Base-by-base conservation (phyloP, 2,888 invertebrate species). In the Ceraclea dissimilis region DNA sequence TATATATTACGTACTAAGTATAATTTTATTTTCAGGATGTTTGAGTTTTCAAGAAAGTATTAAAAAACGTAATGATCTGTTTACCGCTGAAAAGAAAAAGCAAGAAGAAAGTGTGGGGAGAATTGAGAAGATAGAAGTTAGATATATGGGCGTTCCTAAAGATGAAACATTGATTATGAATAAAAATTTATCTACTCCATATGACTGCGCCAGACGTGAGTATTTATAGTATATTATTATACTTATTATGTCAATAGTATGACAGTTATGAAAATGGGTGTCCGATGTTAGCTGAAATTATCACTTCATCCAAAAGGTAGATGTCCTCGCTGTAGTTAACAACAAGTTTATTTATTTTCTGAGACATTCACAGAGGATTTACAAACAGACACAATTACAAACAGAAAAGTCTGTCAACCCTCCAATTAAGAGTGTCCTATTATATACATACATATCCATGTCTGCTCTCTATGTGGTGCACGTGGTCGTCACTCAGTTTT, bases 51-150 rank as follows among this genome's bases (percentile, higher is more conserved):
- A 74, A 52, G 82, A 80, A 56, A 76, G 77, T 13, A 71, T 75
- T 52, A 74, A 77, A 53, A 74, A 80, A 21, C 83, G 85, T 54
- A 83, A 83, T 70, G 79, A 84, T 51, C 67, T 96, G 13, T 97
- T 95, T 68, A 75, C 82, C 2, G 69, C 83, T 44, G 96, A 97
- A 69, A 82, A 84, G 66, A 16, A 39, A 39, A 81, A 83, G 61
- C 79, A 87, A 0, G 68, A 72, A 47, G 81, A 84, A 31, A 74
- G 79, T 13, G 78, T 96, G 10, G 92, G 93, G 0, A 79, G 96
- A 66, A 79, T 97, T 58, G 93, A 96, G 67, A 97, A 97, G 76
- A 93, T 97, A 54, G 83, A 90, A 71, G 88, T 97, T 0, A 80
- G 83, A 58, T 91, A 89, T 68, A 78, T 82, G 63, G 92, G 92